Base-by-base conservation (phyloP, 1,140 invertebrate species). In the Tetranychus cinnabarinus region DNA sequence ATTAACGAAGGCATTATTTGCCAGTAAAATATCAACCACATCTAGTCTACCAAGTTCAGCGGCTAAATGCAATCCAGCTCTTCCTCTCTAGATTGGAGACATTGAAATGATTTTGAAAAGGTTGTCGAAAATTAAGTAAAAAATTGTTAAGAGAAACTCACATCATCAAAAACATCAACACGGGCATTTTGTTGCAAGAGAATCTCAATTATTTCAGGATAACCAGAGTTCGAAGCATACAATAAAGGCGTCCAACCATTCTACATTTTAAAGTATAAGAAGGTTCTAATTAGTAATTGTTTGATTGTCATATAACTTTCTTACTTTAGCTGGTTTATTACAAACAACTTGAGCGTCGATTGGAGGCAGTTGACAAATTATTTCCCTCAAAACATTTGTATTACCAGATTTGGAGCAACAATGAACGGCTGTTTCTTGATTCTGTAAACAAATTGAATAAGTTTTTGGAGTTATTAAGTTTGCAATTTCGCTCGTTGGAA, bases 1-100 rank as follows among this genome's bases (percentile, higher is more conserved):
- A 73, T 97, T 98, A 56, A 97, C 96, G 72, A 97, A 98, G 0
- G 95, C 95, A 75, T 97, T 97, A 72, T 93, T 86, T 59, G 85
- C 83, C 23, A 99, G 75, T n/a, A 98, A 73, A 12, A 89, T 84
- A 71, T 97, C 89, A 69, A 90, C 93, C 0, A 97, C 87, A 72
- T 90, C 73, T 15, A 76, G 65, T 69, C 87, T 95, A 0, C 93
- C 93, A 67, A 84, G 83, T 69, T 97, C 90, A 1, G 90, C 89
- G 0, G 92, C 91, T 62, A 97, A 75, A 73, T 99, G 95, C 48
- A 99, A 75, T 0, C 90, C 90, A 0, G 90, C 92, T 67, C 91
- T 78, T 12, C 91, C 91, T 64, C 73, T 70, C 74, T 98, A 93
- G 97, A 0, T 97, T 92, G 73, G 97, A 31, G 2, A 7, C 8